Evolutionary conservation across 2,113 vertebrate genomes (phyloP).

Genomic region (Tyrannus savana): DNA sequence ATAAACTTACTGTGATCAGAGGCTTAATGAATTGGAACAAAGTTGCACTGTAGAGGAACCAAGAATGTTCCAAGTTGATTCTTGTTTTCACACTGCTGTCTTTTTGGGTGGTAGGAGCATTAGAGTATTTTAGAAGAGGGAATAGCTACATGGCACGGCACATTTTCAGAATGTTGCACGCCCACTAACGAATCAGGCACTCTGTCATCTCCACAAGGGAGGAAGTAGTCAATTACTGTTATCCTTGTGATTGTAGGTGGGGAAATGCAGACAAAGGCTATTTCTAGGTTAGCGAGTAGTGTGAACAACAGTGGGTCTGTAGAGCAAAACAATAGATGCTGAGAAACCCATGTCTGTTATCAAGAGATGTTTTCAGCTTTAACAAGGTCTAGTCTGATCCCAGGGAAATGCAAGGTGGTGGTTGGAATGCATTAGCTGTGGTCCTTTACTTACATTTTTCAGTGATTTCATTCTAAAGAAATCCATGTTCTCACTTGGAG

Average conservation of each 20-base stretch:
- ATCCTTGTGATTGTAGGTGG: not conserved
- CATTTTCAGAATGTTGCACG: not conserved
- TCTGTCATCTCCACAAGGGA: not conserved
- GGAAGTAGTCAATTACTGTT: not conserved
- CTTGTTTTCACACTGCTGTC: not conserved
- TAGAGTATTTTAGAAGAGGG: not conserved
- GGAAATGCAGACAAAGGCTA: not conserved
- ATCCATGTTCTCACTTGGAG: not conserved
- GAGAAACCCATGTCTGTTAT: not conserved
- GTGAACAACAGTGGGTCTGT: not conserved
- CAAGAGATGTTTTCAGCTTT: not conserved
- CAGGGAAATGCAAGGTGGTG: not conserved
- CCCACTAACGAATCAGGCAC: not conserved
- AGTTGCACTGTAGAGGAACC: not conserved
- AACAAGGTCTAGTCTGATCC: not conserved
- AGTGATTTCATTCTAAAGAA: not conserved
- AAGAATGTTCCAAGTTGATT: not conserved
- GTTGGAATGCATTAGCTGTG: not conserved
- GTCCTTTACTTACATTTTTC: not conserved
- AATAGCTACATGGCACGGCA: not conserved
- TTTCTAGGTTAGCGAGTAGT: not conserved
- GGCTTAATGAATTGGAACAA: not conserved
- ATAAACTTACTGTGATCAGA: not conserved
- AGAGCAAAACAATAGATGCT: not conserved
- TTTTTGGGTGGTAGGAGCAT: not conserved